Evolutionary conservation across 1,140 invertebrate species (phyloP).

Genomic region (Aporrectodea caliginosa): DNA sequence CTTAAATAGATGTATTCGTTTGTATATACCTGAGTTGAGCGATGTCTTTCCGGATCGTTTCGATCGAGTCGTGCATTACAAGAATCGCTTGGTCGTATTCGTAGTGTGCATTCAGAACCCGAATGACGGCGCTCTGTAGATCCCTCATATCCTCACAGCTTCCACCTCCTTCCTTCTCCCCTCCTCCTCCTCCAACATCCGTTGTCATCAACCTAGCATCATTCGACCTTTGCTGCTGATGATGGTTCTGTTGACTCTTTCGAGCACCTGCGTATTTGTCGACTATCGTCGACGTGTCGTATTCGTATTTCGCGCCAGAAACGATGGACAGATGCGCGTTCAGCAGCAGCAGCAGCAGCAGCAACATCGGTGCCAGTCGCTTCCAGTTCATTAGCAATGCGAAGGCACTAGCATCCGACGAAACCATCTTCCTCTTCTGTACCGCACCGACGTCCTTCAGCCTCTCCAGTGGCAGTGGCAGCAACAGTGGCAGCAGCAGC

Average conservation of each 20-base stretch:
- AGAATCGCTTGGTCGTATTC: neutral
- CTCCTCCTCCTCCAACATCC: neutral
- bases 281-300: neutral
- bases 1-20: neutral
- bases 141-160: neutral
- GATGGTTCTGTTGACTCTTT: neutral
- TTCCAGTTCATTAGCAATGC: too few relatives aligned
- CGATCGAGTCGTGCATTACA: neutral
- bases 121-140: neutral
- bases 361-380: too few relatives aligned
- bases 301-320: neutral
- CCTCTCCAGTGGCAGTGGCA: neutral
- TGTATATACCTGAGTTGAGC: neutral
- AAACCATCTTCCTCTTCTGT: too few relatives aligned
- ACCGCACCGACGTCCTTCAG: neutral
- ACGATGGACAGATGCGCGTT: neutral
- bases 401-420: too few relatives aligned
- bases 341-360: slow-evolving; percentile 1
- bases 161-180: neutral
- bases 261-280: neutral
- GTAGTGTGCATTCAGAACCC: neutral
- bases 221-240: neutral
- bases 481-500: neutral
- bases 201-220: neutral
- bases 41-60: neutral